These are phyloP conservation scores for Capra hircus DNA, from an alignment of 2,113 vertebrate species.

Conservation along the genomic window DNA sequence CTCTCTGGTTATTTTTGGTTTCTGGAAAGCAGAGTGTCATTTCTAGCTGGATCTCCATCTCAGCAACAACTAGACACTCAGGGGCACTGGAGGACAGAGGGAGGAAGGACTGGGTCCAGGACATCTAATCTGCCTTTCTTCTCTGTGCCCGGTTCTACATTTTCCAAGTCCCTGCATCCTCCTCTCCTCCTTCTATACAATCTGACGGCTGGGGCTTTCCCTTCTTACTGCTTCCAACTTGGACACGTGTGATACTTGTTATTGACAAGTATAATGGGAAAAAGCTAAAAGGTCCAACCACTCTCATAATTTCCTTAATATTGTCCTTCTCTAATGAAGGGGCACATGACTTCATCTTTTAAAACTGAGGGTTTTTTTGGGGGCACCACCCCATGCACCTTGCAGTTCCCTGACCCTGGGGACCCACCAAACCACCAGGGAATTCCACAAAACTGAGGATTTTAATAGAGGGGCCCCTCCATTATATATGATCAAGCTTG, in stretches of 20 bases:
- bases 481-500: neutral
- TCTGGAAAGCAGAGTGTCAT: neutral
- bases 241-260: neutral
- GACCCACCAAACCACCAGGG: neutral
- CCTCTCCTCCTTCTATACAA: neutral
- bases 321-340: neutral
- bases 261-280: neutral
- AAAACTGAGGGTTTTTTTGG: rapidly evolving
- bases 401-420: neutral
- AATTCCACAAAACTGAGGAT: neutral
- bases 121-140: neutral
- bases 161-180: neutral
- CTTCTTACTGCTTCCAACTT: neutral
- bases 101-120: neutral
- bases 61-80: neutral
- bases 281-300: neutral
- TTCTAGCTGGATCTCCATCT: neutral
- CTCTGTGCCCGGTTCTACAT: neutral
- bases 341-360: neutral
- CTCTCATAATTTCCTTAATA: neutral
- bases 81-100: neutral
- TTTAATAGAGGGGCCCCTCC: neutral
- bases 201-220: neutral
- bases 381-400: neutral
- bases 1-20: neutral